Percentiles rank a stretch among this genome's conserved stretches.
Conservation (phyloP, 2,113 vertebrate genomes). For the Leucosticte australis region DNA sequence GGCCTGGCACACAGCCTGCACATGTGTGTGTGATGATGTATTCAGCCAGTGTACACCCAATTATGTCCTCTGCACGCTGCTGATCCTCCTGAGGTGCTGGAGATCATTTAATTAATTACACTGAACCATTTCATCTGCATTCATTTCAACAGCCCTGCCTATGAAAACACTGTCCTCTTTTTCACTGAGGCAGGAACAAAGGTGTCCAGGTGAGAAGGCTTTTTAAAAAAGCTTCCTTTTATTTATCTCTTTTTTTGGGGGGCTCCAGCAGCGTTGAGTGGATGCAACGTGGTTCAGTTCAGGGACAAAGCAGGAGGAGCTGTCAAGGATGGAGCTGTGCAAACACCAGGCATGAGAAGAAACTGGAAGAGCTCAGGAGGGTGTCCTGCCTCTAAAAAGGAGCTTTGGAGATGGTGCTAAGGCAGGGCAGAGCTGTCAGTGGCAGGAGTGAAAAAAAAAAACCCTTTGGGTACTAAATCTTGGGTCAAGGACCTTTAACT, state of each 20-base stretch:
- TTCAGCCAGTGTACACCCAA: neutral
- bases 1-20: neutral
- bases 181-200: neutral
- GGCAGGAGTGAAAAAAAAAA: neutral
- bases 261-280: neutral
- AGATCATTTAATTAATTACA: constrained; percentile 30
- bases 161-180: neutral
- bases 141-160: neutral
- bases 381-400: neutral
- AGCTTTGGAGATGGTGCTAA: neutral
- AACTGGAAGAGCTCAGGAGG: neutral
- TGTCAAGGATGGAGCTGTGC: neutral
- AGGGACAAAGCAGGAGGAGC: neutral
- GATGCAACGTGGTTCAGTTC: neutral
- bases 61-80: neutral
- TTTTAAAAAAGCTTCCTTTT: neutral
- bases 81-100: neutral
- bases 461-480: neutral
- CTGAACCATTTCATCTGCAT: neutral
- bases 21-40: neutral
- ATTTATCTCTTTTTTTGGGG: neutral
- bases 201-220: neutral
- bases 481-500: neutral
- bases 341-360: neutral
- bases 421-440: neutral